These are phyloP conservation scores for Enteromius mattozi DNA, from an alignment of 2,797 vertebrate species.

Conservation along the genomic window DNA sequence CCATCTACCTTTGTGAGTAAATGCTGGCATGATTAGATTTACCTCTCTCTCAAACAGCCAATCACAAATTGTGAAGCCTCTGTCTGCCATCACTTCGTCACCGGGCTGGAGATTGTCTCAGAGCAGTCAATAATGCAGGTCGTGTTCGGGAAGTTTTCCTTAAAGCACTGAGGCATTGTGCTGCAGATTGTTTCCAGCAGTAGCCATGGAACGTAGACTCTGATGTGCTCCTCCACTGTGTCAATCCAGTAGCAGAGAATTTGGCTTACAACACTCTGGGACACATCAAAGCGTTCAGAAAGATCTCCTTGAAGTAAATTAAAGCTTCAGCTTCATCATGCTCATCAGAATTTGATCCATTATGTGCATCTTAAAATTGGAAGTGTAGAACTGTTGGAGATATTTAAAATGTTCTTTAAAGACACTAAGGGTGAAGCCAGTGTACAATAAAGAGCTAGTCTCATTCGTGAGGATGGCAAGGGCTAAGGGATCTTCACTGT, in stretches of 20 bases:
- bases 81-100: not conserved
- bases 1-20: not conserved
- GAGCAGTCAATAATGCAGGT: slow-evolving; percentile 38
- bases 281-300: too few species aligned
- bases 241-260: slow-evolving; percentile 17
- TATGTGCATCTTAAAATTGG: too few species aligned
- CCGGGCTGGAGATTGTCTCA: slow-evolving; percentile 7
- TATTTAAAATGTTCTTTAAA: too few species aligned
- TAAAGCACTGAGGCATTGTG: slow-evolving; percentile 23
- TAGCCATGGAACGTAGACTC: slow-evolving; percentile 11
- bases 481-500: too few species aligned
- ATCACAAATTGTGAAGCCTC: not conserved
- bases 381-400: too few species aligned
- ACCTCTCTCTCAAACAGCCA: not conserved
- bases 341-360: too few species aligned
- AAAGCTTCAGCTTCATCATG: too few species aligned
- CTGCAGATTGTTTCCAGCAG: slow-evolving; percentile 29
- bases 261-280: too few species aligned
- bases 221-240: slow-evolving; percentile 32
- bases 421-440: too few species aligned
- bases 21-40: not conserved
- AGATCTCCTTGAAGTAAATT: too few species aligned
- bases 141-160: slow-evolving; percentile 20
- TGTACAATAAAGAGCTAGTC: too few species aligned
- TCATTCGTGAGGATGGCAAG: too few species aligned